Base-by-base conservation (phyloP, 2,797 vertebrate species). In the Sebastes itinus region DNA sequence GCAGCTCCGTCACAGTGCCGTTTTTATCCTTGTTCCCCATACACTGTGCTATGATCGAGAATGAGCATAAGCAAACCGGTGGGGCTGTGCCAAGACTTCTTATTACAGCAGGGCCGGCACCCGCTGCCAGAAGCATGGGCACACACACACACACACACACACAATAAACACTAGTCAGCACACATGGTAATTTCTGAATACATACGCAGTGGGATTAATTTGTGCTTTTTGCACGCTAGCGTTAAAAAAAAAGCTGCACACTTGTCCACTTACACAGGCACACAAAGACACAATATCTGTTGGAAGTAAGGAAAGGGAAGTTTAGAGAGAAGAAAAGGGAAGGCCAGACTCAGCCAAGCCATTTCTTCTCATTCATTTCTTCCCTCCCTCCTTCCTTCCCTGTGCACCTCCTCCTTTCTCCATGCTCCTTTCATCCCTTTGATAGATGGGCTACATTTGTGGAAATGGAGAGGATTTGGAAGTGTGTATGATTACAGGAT, bases 401-500 rank as follows among this genome's bases (percentile, higher is more conserved):
- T 20, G 72, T 52, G 65, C 75, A 82, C 86, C 83, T 62, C 88
- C 78, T 85, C 78, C 69, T 84, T 81, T 90, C 65, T 84, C 13
- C 54, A 22, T 72, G 56, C 32, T 75, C 66, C 84, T 91, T 93
- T 91, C 69, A 90, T 92, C 84, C 80, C 80, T 92, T 83, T 94
- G 91, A 92, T 95, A 90, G 93, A 90, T 79, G 82, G 88, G 83
- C 90, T 90, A 85, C 89, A 92, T 91, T 92, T 92, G 85, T 90
- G 83, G 87, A 93, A 87, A 90, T 87, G 79, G 79, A 89, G 81
- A 91, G 91, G 85, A 88, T 93, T 92, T 91, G 83, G 90, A 91
- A 89, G 89, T 92, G 87, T 83, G 82, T 90, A 75, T 92, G 92
- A 95, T 95, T 93, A 93, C 87, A 93, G 92, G 90, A 90, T 88